Percentiles rank a stretch among this genome's conserved stretches.
phyloP scores from a whole-genome alignment of 2,888 invertebrate genomes.

The Electrophaes corylata region DNA sequence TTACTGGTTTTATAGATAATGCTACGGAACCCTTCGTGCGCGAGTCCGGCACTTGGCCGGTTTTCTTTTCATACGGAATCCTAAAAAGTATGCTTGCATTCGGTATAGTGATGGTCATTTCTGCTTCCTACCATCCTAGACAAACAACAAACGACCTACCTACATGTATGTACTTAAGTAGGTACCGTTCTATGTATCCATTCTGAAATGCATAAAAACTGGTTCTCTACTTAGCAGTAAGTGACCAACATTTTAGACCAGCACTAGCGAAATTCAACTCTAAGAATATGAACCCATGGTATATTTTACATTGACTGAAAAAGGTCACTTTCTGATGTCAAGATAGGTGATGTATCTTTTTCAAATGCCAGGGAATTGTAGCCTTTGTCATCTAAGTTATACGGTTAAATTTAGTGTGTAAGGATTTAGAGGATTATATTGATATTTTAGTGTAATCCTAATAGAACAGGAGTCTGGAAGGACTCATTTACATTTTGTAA shows the following conservation, averaged over 20 bases:
- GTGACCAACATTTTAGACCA: conserved; percentile 45
- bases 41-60: no score
- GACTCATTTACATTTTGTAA: conserved; percentile 25
- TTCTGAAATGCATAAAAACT: conserved; percentile 66
- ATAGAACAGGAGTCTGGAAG: conserved; percentile 26
- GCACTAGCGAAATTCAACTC: conserved; percentile 18
- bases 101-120: no score
- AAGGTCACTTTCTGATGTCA: conserved; percentile 49
- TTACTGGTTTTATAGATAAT: no score
- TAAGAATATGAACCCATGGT: background rate
- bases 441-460: conserved; percentile 25
- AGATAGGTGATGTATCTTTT: conserved; percentile 48
- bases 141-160: conserved; percentile 6
- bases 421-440: conserved; percentile 25
- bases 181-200: conserved; percentile 53
- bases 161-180: conserved; percentile 33
- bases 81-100: no score
- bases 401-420: conserved; percentile 9
- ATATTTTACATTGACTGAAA: conserved; percentile 2
- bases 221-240: conserved; percentile 62
- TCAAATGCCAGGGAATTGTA: conserved; percentile 30
- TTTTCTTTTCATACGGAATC: no score
- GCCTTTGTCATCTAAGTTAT: conserved; percentile 16
- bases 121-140: conserved; percentile 24
- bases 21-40: no score